Evolutionary conservation across 2,888 invertebrate genomes (phyloP).

Genomic region (Macrosiphum euphorbiae): DNA sequence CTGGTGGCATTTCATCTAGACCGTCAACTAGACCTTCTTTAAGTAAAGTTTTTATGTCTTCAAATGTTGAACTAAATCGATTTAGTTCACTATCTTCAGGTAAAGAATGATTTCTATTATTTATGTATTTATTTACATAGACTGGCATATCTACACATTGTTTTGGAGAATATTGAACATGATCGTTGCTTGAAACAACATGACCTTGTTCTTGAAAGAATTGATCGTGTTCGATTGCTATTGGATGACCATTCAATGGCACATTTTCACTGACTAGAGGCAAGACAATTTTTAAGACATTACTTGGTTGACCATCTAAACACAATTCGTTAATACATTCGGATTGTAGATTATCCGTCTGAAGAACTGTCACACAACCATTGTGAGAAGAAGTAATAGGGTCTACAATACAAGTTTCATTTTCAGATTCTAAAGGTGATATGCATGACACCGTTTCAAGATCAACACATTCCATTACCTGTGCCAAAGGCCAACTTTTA

Average conservation of each 20-base stretch:
- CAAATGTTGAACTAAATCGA: slow-evolving; percentile 82
- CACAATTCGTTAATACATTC: slow-evolving; percentile 9
- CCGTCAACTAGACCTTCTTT: slow-evolving; percentile 78
- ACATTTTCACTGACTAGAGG: slow-evolving; percentile 63
- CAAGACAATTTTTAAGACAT: slow-evolving; percentile 58
- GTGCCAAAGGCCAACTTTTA: slow-evolving; percentile 57
- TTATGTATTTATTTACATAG: slow-evolving; percentile 8
- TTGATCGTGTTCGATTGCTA: neutral
- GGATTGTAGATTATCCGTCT: neutral
- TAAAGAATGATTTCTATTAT: slow-evolving; percentile 58
- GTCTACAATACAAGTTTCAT: neutral
- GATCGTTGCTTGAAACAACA: slow-evolving; percentile 18
- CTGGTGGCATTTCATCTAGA: slow-evolving; percentile 72
- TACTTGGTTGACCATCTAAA: slow-evolving; percentile 26
- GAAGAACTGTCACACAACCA: slow-evolving; percentile 31
- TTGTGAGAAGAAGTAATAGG: slow-evolving; percentile 9
- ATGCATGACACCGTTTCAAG: slow-evolving; percentile 30
- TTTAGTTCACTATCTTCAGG: slow-evolving; percentile 73
- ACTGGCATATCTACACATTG: slow-evolving; percentile 25
- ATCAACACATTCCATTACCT: slow-evolving; percentile 57
- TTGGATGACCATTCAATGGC: slow-evolving; percentile 28
- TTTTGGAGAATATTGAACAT: slow-evolving; percentile 28
- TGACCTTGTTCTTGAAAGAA: neutral
- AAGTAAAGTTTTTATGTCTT: slow-evolving; percentile 81
- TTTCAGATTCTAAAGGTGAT: slow-evolving; percentile 9